Base-by-base conservation (phyloP, 2,797 vertebrate genomes). In the Crenuchus spilurus region DNA sequence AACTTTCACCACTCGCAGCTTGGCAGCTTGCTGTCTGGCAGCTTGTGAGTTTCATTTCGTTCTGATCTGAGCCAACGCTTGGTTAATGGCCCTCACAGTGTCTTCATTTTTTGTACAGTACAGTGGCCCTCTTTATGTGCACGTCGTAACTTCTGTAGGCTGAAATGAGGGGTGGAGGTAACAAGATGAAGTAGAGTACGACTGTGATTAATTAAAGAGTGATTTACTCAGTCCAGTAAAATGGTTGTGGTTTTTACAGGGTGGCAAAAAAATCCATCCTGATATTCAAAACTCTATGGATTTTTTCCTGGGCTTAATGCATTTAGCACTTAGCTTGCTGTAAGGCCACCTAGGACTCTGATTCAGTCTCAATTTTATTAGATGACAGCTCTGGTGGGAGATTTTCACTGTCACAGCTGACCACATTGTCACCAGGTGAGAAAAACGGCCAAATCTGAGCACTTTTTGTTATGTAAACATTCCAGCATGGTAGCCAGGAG, bases 141-240 rank as follows among this genome's bases (percentile, higher is more conserved):
- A 24, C 22, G 24, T 42, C 39, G 24, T 42, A 42, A 42, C 39
- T 44, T n/a, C 60, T 24, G 20, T 20, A 13, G 57, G 26, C 54
- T 57, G 28, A 33, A 58, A 20, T 58, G 58, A 61, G n/a, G n/a
- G n/a, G n/a, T n/a, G n/a, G n/a, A n/a, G 33, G 39, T 28, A 26
- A 62, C 24, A 26, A 41, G 22, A 61, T 16, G 22, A 42, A 42
- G 37, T n/a, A 28, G 37, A 41, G 22, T 26, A 62, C 2, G 16
- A 26, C 37, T 44, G 6, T 62, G 37, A 44, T 42, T 62, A 62
- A 62, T 42, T 62, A 42, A 42, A 44, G 44, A 62, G 60, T 62
- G 22, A 44, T 62, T 62, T 26, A 62, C 14, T 42, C 24, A 16
- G 22, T 24, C 35, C 35, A 41, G 13, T 61, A 41, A 61, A 41